phyloP scores from a whole-genome alignment of 2,797 vertebrate genomes.

The Rachycentron canadum region DNA sequence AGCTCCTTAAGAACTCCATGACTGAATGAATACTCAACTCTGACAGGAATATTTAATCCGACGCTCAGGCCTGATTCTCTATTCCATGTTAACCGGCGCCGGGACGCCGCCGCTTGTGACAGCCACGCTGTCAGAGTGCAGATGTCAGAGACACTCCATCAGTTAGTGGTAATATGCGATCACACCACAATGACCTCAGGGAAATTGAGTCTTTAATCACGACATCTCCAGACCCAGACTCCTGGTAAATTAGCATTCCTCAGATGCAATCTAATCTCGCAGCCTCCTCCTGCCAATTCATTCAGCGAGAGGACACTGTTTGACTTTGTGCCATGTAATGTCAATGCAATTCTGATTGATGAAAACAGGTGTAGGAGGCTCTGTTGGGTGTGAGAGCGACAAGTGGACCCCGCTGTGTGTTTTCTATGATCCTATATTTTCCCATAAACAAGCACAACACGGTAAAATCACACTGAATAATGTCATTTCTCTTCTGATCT shows the following conservation, averaged over 20 bases:
- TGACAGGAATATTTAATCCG: constrained; percentile 53
- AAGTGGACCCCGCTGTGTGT: constrained; percentile 4
- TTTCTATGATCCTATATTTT: constrained; percentile 1
- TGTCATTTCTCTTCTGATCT: background rate
- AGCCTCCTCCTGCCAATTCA: constrained; percentile 58
- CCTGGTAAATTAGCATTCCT: constrained; percentile 76
- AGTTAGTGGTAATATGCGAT: constrained; percentile 75
- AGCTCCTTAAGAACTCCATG: constrained; percentile 30
- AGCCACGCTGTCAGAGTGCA: constrained; percentile 41
- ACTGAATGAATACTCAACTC: constrained; percentile 30
- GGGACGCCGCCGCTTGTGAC: constrained; percentile 43
- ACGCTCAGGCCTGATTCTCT: background rate
- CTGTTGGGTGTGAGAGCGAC: constrained; percentile 26
- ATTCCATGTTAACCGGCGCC: constrained; percentile 12
- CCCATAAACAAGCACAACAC: constrained; percentile 4
- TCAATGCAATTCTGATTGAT: constrained; percentile 72
- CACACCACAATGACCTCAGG: constrained; percentile 76
- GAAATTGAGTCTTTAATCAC: constrained; percentile 83
- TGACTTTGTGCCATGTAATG: constrained; percentile 74
- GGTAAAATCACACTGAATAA: background rate
- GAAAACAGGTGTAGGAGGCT: constrained; percentile 44
- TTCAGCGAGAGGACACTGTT: constrained; percentile 66
- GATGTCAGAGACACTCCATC: constrained; percentile 74
- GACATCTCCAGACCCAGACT: constrained; percentile 60
- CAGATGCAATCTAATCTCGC: constrained; percentile 67